Evolutionary conservation across 2,888 invertebrate genomes (phyloP).

Genomic region (Agriopis marginaria): DNA sequence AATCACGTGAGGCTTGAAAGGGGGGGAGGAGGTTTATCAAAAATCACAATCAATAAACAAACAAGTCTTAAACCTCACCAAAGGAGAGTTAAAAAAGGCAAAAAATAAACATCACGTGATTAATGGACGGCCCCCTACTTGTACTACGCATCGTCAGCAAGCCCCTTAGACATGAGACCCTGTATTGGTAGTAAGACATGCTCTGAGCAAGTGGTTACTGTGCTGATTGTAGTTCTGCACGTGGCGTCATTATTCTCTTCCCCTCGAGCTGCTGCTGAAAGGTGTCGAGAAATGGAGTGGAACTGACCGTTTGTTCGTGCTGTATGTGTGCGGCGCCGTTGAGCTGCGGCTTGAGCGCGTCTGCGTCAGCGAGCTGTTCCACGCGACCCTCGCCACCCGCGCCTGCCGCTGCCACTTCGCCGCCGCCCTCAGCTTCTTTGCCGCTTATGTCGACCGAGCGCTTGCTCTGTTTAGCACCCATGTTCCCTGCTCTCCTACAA

Average conservation of each 20-base stretch:
- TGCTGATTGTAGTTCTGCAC: too few relatives aligned
- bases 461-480: conserved; percentile 95
- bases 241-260: neutral
- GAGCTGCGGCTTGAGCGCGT: conserved; percentile 90
- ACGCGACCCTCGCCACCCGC: conserved; percentile 89
- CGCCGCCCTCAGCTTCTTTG: conserved; percentile 88
- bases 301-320: conserved; percentile 83
- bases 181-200: too few relatives aligned
- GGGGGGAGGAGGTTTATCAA: too few relatives aligned
- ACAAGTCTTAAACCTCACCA: too few relatives aligned
- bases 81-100: too few relatives aligned
- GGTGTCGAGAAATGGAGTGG: neutral
- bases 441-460: conserved; percentile 95
- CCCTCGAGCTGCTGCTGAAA: neutral
- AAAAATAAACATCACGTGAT: too few relatives aligned
- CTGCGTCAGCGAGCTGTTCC: conserved; percentile 92
- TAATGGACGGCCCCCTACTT: too few relatives aligned
- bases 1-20: too few relatives aligned
- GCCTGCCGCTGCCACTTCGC: conserved; percentile 86
- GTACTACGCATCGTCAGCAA: too few relatives aligned
- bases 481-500: conserved; percentile 77
- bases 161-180: too few relatives aligned
- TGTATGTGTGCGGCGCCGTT: conserved; percentile 90
- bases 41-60: too few relatives aligned
- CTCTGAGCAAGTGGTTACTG: too few relatives aligned